These are phyloP conservation scores for Pardosa pseudoannulata DNA, from an alignment of 2,888 invertebrate species.

Conservation along the genomic window DNA sequence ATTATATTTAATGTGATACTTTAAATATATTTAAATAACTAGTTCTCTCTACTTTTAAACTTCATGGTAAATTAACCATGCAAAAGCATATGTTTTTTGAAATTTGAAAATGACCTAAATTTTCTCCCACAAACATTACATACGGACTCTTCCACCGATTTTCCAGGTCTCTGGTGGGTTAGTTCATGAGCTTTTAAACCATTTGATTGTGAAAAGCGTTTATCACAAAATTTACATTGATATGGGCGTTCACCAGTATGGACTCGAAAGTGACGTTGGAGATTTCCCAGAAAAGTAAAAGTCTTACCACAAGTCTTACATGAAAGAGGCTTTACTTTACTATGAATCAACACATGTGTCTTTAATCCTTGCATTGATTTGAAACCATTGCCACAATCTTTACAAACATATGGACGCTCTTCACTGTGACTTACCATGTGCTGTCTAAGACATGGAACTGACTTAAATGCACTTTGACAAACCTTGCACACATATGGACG, in stretches of 20 bases:
- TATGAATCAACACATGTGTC: slow-evolving; percentile 55
- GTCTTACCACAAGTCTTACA: slow-evolving; percentile 60
- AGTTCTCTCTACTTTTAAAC: no score
- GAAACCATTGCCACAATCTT: slow-evolving; percentile 58
- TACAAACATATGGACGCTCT: slow-evolving; percentile 55
- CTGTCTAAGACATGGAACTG: slow-evolving; percentile 54
- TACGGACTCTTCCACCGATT: slow-evolving; percentile 19
- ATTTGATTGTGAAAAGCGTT: slow-evolving; percentile 62
- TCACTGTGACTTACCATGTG: slow-evolving; percentile 61
- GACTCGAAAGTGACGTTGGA: slow-evolving; percentile 55
- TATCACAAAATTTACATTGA: slow-evolving; percentile 46
- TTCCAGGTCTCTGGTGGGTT: slow-evolving; percentile 44
- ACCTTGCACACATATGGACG: slow-evolving; percentile 54
- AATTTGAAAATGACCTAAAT: slow-evolving; percentile 56
- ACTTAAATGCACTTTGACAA: slow-evolving; percentile 49
- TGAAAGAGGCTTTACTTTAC: slow-evolving; percentile 51
- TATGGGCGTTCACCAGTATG: slow-evolving; percentile 65
- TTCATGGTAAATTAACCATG: slow-evolving; percentile 10
- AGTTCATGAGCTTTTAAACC: slow-evolving; percentile 62
- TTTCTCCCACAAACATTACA: slow-evolving; percentile 54
- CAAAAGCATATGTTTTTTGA: slow-evolving; percentile 43
- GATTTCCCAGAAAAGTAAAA: slow-evolving; percentile 56
- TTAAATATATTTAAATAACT: no score
- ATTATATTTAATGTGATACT: no score
- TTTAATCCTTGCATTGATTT: slow-evolving; percentile 57